Percentiles rank a stretch among this genome's conserved stretches.
These are phyloP conservation scores for Erythrolamprus reginae DNA, from an alignment of 2,113 vertebrate genomes.

Conservation along the genomic window DNA sequence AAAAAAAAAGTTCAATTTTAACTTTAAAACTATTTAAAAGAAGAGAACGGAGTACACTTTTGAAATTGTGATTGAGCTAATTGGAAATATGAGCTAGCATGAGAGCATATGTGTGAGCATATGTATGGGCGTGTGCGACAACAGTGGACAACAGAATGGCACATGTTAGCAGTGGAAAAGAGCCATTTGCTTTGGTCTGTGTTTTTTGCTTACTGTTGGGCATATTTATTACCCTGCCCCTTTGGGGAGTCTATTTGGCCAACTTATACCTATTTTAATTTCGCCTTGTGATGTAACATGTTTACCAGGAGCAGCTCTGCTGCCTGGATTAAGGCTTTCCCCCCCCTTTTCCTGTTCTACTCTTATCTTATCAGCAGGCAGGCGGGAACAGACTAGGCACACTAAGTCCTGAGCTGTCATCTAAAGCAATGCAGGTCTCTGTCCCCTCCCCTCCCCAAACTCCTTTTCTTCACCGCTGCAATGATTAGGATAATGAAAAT, in stretches of 20 bases:
- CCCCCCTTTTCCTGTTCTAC: neutral
- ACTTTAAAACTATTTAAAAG: neutral
- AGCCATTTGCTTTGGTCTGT: neutral
- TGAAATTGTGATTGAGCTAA: neutral
- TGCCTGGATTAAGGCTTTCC: neutral
- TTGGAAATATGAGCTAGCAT: neutral
- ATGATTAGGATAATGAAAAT: constrained; percentile 70
- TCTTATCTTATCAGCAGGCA: neutral
- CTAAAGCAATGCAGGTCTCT: neutral
- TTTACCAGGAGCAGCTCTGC: neutral
- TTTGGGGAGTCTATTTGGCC: neutral
- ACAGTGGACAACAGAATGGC: neutral
- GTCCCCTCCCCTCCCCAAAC: neutral
- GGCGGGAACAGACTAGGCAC: neutral
- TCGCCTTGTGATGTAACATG: neutral
- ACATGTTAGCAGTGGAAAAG: neutral
- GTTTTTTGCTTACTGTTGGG: neutral
- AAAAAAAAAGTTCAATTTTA: neutral
- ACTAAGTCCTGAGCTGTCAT: neutral
- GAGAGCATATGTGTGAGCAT: neutral
- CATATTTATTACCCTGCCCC: neutral
- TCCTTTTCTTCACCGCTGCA: constrained; percentile 25
- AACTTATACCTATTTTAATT: neutral
- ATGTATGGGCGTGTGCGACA: neutral
- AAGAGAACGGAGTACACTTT: neutral